Evolutionary conservation across 2,797 vertebrate genomes (phyloP).

Genomic region (Hippopotamyrus pictus): DNA sequence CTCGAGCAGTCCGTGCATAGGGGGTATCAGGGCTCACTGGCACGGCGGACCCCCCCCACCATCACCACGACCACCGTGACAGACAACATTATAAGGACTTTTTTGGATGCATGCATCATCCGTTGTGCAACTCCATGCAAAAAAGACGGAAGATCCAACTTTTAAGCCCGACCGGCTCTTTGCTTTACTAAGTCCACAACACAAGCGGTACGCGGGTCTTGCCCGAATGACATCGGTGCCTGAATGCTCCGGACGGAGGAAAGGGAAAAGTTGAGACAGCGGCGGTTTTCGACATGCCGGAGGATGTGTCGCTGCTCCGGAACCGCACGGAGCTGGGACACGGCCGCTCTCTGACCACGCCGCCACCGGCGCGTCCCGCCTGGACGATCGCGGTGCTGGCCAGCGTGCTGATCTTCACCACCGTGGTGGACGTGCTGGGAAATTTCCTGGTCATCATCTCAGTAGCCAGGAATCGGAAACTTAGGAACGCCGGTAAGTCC

Average conservation of each 20-base stretch:
- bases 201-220: not conserved
- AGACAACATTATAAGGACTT: conserved; percentile 18
- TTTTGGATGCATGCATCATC: conserved; percentile 14
- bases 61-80: not conserved
- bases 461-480: conserved; percentile 72
- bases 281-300: conserved; percentile 51
- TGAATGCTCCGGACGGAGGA: conserved; percentile 30
- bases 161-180: not conserved
- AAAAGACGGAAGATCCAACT: conserved; percentile 14
- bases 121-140: conserved; percentile 21
- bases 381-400: conserved; percentile 68
- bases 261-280: not conserved
- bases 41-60: not conserved
- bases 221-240: conserved; percentile 19
- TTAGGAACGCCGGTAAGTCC: conserved; percentile 71
- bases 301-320: conserved; percentile 57
- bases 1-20: conserved; percentile 26
- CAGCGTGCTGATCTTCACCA: conserved; percentile 72
- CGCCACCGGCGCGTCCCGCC: conserved; percentile 46
- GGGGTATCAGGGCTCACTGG: conserved; percentile 29
- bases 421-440: conserved; percentile 71
- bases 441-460: conserved; percentile 72
- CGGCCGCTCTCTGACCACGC: conserved; percentile 41
- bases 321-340: conserved; percentile 52
- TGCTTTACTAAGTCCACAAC: not conserved